Evolutionary conservation across 2,797 vertebrate species (phyloP).

Genomic region (Amblyraja radiata): DNA sequence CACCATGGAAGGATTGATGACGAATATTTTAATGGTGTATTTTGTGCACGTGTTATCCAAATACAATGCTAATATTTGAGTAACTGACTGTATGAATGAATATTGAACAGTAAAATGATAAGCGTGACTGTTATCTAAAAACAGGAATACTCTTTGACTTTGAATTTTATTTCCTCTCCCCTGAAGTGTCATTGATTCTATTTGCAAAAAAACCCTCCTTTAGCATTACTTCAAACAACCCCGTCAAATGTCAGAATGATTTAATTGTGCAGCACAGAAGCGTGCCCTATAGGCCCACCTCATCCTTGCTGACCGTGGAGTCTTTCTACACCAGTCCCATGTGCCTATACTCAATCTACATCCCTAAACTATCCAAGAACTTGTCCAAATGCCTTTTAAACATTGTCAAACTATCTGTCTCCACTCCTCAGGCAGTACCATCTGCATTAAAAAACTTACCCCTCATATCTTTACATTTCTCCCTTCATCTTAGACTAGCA

Average conservation of each 20-base stretch:
- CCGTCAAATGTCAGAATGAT: neutral
- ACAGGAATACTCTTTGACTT: neutral
- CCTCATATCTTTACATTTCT: too few species aligned
- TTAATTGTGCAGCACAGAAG: too few species aligned
- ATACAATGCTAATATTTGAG: constrained; percentile 21
- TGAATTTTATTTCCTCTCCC: neutral
- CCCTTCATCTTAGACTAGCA: too few species aligned
- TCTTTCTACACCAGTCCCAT: too few species aligned
- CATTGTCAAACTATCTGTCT: too few species aligned
- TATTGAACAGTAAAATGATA: neutral
- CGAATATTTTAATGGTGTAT: neutral
- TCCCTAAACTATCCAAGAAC: too few species aligned
- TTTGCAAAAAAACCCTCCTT: neutral
- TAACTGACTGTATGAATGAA: constrained; percentile 1
- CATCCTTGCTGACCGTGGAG: too few species aligned
- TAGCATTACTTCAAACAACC: neutral
- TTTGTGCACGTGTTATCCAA: neutral
- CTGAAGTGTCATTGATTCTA: neutral
- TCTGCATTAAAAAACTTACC: too few species aligned
- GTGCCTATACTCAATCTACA: too few species aligned
- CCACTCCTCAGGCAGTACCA: too few species aligned
- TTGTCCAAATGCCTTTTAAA: too few species aligned
- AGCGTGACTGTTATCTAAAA: neutral
- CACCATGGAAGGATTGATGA: neutral
- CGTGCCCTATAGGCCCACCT: too few species aligned